Evolutionary conservation across 2,797 vertebrate genomes (phyloP).

Genomic region (Sebastes ruberrimus): DNA sequence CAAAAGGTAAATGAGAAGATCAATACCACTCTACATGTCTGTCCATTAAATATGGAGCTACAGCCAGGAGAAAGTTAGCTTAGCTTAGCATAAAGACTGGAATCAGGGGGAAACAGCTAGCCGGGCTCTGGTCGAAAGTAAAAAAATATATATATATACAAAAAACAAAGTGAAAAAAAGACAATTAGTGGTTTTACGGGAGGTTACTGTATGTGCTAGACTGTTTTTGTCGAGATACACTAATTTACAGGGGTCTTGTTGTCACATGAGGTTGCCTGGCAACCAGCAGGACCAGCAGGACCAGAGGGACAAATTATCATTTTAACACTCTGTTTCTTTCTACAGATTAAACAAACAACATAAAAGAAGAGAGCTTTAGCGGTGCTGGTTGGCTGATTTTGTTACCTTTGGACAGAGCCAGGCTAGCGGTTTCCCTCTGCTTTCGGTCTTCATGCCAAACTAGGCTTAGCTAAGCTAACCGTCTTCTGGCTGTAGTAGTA

Average conservation of each 20-base stretch:
- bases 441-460: neutral
- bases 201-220: neutral
- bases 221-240: neutral
- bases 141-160: neutral
- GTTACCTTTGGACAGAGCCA: neutral
- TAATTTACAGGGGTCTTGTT: neutral
- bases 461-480: neutral
- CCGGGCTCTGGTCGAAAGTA: neutral
- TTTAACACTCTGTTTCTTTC: neutral
- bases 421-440: too few relatives aligned
- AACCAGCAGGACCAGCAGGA: neutral
- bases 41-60: neutral
- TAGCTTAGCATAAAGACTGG: neutral
- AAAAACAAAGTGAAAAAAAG: neutral
- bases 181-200: neutral
- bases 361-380: neutral
- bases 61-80: neutral
- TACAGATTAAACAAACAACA: too few relatives aligned
- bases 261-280: neutral
- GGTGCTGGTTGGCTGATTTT: neutral
- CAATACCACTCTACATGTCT: neutral
- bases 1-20: neutral
- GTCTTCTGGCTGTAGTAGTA: neutral
- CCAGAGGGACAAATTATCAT: neutral
- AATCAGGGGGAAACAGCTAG: neutral